Percentiles rank a stretch among this genome's conserved stretches.
phyloP scores from a whole-genome alignment of 2,113 vertebrate genomes.

The Bungarus multicinctus region DNA sequence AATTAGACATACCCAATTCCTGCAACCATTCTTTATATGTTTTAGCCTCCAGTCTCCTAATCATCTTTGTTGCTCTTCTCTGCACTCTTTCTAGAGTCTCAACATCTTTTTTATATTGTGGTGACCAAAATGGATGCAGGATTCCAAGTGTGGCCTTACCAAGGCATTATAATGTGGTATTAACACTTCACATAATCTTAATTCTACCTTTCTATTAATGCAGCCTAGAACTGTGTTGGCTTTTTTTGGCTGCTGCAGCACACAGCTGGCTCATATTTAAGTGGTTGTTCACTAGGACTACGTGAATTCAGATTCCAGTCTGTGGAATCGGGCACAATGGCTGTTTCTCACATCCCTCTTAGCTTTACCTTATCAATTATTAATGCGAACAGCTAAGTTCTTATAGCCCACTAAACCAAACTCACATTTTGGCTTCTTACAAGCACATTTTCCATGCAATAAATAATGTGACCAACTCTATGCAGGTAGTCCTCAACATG shows the following conservation, averaged over 20 bases:
- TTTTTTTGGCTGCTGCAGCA: too few species aligned
- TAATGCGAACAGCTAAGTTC: background rate
- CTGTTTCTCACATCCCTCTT: background rate
- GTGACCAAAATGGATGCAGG: background rate
- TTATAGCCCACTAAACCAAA: background rate
- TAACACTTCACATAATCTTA: too few species aligned
- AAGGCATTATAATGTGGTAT: too few species aligned
- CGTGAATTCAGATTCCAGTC: background rate
- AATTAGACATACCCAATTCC: background rate
- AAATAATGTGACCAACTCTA: background rate
- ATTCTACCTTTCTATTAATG: too few species aligned
- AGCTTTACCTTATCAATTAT: background rate
- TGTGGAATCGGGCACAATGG: background rate
- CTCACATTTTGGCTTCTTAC: background rate
- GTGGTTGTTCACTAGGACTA: background rate
- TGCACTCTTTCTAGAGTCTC: background rate
- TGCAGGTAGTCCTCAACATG: background rate
- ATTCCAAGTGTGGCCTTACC: background rate
- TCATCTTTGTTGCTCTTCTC: background rate
- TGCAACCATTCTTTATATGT: background rate
- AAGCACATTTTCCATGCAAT: background rate
- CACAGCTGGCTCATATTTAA: too few species aligned
- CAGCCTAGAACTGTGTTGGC: too few species aligned
- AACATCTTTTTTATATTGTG: background rate
- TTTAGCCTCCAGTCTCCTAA: background rate